Percentiles rank a stretch among this genome's conserved stretches.
phyloP scores from a whole-genome alignment of 2,888 invertebrate species.

The Linnaemya vulpina region DNA sequence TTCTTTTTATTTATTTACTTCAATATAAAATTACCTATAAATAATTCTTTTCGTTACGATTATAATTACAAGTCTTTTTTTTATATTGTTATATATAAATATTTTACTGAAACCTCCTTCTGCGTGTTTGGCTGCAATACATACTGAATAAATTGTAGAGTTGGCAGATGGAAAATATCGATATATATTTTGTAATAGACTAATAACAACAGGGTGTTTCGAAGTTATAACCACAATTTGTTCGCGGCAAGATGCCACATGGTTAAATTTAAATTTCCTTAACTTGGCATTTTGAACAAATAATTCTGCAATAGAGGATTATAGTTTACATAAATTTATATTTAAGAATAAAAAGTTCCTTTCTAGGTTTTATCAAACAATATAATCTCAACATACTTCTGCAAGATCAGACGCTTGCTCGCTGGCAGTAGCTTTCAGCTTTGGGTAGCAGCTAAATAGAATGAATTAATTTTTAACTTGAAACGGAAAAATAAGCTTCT shows the following conservation, averaged over 20 bases:
- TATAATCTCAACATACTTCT: too few species aligned
- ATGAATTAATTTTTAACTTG: too few species aligned
- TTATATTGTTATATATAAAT: slow-evolving; percentile 9
- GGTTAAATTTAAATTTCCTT: neutral
- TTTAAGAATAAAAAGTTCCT: too few species aligned
- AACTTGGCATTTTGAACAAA: too few species aligned
- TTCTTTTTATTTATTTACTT: neutral
- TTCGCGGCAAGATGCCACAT: slow-evolving; percentile 7
- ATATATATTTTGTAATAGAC: slow-evolving; percentile 58
- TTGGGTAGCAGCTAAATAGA: too few species aligned
- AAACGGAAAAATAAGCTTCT: too few species aligned
- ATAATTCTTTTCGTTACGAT: slow-evolving; percentile 22
- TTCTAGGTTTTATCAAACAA: too few species aligned
- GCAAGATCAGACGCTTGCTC: too few species aligned
- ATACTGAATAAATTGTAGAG: slow-evolving; percentile 41
- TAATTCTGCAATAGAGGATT: too few species aligned
- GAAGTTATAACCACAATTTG: neutral
- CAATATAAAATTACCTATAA: slow-evolving; percentile 51
- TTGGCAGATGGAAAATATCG: slow-evolving; percentile 19
- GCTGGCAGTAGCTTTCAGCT: too few species aligned
- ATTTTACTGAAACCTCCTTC: neutral
- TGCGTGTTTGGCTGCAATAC: slow-evolving; percentile 12
- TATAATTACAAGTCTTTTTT: neutral
- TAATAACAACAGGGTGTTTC: slow-evolving; percentile 38
- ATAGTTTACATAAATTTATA: too few species aligned